These are phyloP conservation scores for Cylas formicarius DNA, from an alignment of 1,140 invertebrate species.

Conservation along the genomic window DNA sequence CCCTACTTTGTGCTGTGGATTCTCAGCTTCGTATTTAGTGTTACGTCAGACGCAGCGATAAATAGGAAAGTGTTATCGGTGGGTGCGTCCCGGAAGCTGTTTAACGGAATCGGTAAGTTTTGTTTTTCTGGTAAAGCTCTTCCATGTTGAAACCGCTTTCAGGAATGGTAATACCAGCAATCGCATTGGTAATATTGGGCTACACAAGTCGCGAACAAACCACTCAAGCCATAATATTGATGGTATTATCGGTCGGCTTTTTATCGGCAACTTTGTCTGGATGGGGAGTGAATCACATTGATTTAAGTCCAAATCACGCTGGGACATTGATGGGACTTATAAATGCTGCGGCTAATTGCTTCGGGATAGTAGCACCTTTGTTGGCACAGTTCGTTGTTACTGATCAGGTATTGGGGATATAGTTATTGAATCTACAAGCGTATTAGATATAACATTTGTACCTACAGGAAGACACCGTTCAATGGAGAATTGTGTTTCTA, in stretches of 20 bases:
- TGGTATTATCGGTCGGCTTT: conserved; percentile 9
- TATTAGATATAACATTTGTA: no score
- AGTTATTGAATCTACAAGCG: no score
- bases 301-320: conserved; percentile 13
- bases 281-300: conserved; percentile 12
- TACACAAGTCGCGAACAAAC: no score
- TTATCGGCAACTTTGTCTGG: conserved; percentile 8
- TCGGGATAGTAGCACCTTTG: conserved; percentile 7
- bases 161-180: no score
- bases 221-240: conserved; percentile 1
- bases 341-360: conserved; percentile 7
- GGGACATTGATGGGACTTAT: conserved; percentile 13
- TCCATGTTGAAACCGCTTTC: conserved; percentile 14
- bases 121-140: neutral
- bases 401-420: no score
- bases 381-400: conserved; percentile 6
- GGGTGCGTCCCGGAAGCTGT: conserved; percentile 52
- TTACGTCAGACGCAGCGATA: conserved; percentile 53
- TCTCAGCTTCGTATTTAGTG: conserved; percentile 56
- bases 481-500: conserved; percentile 22
- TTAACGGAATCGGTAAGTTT: conserved; percentile 53
- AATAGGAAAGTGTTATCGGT: conserved; percentile 47
- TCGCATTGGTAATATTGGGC: no score
- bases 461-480: no score
- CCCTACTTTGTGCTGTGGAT: conserved; percentile 71